Evolutionary conservation across 2,113 vertebrate genomes (phyloP), one percentile per base, ranked within the genome.

Genomic region (Nannobrachium achirus): DNA sequence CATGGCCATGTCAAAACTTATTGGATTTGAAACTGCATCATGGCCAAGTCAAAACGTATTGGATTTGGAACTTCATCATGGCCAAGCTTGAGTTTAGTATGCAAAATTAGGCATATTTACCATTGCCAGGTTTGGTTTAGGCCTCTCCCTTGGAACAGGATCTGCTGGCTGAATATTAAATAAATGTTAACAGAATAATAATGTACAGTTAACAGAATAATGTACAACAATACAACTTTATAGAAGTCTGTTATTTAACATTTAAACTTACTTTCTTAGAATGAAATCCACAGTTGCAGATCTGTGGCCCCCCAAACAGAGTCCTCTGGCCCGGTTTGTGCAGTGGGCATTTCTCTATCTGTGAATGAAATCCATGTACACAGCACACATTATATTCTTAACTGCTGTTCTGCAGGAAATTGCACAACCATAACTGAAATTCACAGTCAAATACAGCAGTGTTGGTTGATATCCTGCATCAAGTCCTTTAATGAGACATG

Each of bases 321-420:
- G 55, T 39, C 13, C 25, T 57, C 55, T 57, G 55, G 7, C 55
- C 25, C 25, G 25, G 9, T 13, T 39, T 10, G 2, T 39, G 55
- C 55, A 38, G 1, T n/a, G 20, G 55, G 13, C 55, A 57, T 57
- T 57, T 39, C 38, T 57, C 55, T n/a, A 57, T 57, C 55, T 39
- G 55, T 3, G 13, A 45, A 2, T 7, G 7, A 9, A 45, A 45
- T 45, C 44, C 8, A 45, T 2, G 6, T 9, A 45, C 2, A 45
- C 44, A 14, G 13, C 9, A 45, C 44, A 45, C 2, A 45, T 45
- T 10, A 45, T 45, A 45, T 45, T 14, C 44, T 14, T 7, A 45
- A 9, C 8, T 2, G 7, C 44, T 45, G 13, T 9, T 6, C 44
- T 45, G 44, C 44, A 3, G 13, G 13, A 7, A 1, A 45, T 45